phyloP scores from a whole-genome alignment of 2,797 vertebrate species.

The Leptoclinus maculatus region DNA sequence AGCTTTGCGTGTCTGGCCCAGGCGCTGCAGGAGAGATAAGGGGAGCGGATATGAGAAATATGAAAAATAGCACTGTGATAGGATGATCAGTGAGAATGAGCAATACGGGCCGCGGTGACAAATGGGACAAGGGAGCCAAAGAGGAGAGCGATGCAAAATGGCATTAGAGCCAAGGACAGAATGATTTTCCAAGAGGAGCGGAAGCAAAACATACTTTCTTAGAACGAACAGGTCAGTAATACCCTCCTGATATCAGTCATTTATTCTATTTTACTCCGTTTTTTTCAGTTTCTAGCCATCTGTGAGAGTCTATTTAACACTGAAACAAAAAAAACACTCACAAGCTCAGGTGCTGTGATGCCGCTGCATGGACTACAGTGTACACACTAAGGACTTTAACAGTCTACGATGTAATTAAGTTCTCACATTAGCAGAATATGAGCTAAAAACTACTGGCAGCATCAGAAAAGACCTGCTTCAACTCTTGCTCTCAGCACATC shows the following conservation, averaged over 20 bases:
- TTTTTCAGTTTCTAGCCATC: slow-evolving; percentile 27
- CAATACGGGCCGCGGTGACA: slow-evolving; percentile 76
- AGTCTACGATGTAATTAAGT: background rate
- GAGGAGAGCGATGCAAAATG: slow-evolving; percentile 78
- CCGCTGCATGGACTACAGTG: background rate
- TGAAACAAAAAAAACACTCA: slow-evolving; percentile 23
- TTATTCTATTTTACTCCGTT: slow-evolving; percentile 39
- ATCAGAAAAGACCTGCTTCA: slow-evolving; percentile 4
- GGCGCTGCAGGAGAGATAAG: slow-evolving; percentile 80
- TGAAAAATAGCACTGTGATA: slow-evolving; percentile 84
- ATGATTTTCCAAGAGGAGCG: slow-evolving; percentile 61
- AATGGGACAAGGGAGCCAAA: slow-evolving; percentile 80
- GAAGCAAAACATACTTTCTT: slow-evolving; percentile 60
- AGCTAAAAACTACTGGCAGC: background rate
- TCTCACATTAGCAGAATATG: background rate
- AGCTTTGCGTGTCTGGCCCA: slow-evolving; percentile 83
- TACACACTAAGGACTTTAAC: background rate
- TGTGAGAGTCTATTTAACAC: slow-evolving; percentile 22
- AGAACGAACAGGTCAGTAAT: slow-evolving; percentile 66
- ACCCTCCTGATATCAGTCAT: slow-evolving; percentile 53
- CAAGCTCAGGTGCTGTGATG: background rate
- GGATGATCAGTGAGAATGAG: slow-evolving; percentile 84
- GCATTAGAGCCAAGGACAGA: slow-evolving; percentile 76
- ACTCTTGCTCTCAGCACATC: slow-evolving; percentile 15
- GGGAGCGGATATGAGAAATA: slow-evolving; percentile 85